Evolutionary conservation across 2,797 vertebrate species (phyloP), one percentile per base, ranked within the genome.

Genomic region (Steatocranus sp.): DNA sequence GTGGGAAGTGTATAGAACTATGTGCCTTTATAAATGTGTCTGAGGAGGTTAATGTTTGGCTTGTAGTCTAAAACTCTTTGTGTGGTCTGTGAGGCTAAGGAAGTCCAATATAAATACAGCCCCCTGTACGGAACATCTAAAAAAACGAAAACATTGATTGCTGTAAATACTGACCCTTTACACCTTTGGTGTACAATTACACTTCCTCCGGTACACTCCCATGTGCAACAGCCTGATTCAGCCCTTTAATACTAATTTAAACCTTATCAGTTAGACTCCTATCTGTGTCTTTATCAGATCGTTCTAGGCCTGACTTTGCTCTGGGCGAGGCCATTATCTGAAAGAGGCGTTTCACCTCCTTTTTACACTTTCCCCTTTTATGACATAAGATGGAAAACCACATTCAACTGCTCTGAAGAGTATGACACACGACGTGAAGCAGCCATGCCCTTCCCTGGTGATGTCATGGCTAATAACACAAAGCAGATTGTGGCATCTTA

Each of bases 381-480:
- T 80, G 84, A 83, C 83, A 83, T 63, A 58, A 53, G 14, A 80
- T 79, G 75, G 84, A 89, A 83, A 86, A 83, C 70, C 11, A 53
- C 41, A 68, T 34, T 76, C 18, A 82, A 46, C 7, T 25, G 51
- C 63, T 61, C 6, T 61, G 23, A 70, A 82, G 18, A 56, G 23
- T 49, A 25, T 88, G 90, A 91, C 86, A 89, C 61, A 88, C 5
- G n/a, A 58, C 12, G 49, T 46, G 36, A 88, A 46, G 61, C 81
- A 78, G 48, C 58, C n/a, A 18, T 53, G 87, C 82, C 87, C 77
- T 79, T 87, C 91, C 84, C 81, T 49, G n/a, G 51, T 93, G 89
- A 92, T 38, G 81, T 91, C 91, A 91, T 50, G 20, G 46, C 18
- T 86, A 85, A 88, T 80, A 80, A 86, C 73, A 68, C 3, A 2